Evolutionary conservation across 2,888 invertebrate species (phyloP), one percentile per base, ranked within the genome.

Genomic region (Scaeva pyrastri): DNA sequence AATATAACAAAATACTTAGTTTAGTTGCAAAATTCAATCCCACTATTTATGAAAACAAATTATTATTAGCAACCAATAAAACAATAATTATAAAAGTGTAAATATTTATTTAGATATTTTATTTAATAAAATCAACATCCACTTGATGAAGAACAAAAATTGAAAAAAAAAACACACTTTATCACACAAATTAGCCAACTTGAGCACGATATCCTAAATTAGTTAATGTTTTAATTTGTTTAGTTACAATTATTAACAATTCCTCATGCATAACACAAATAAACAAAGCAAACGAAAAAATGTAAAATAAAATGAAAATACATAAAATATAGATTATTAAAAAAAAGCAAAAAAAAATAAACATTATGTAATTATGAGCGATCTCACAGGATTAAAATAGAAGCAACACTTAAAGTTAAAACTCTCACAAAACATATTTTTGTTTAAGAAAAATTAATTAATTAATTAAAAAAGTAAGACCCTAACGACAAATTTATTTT

Each of bases 381-480:
- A 88, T 87, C 75, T 82, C 79, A 88, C 82, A 85, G 80, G 76
- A 84, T 76, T 70, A 80, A 76, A 72, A 70, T 89, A 31, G 31
- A 21, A 88, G 68, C 73, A 71, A 75, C 52, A 80, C 50, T 70
- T 71, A 83, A 82, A 71, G 16, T 72, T 21, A 64, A 50, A 21
- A 62, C 50, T 74, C 50, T 89, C 88, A 88, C 89, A 90, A 90
- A 88, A 88, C 89, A 90, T 78, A 91, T 89, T 66, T 48, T 43
- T 23, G 89, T 64, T 58, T 21, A 72, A 77, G n/a, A n/a, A 80
- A 86, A 70, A 79, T 45, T 45, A n/a, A n/a, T n/a, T n/a, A n/a
- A n/a, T n/a, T 7, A 26, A 26, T 1, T 26, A 58, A 76, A 82
- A 87, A 72, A 73, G 45, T 56, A 75, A 89, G 86, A 87, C 74